Conservation (phyloP, 2,888 invertebrate species). For the Falcaria lacertinaria region DNA sequence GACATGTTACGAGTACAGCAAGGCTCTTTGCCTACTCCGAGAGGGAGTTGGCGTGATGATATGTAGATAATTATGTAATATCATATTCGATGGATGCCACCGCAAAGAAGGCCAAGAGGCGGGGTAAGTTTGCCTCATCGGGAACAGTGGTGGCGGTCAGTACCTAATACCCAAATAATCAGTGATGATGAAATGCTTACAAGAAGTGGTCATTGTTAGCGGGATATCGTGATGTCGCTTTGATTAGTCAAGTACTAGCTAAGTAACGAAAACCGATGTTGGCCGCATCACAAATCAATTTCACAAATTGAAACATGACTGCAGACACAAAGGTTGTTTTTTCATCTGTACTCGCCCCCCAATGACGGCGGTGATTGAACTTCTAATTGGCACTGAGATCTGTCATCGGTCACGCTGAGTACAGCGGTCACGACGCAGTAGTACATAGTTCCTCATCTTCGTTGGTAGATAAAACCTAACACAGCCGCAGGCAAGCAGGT, state of each 20-base stretch:
- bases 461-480: no score
- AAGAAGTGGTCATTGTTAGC: conserved; percentile 29
- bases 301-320: conserved; percentile 65
- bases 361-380: conserved; percentile 64
- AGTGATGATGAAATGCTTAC: conserved; percentile 28
- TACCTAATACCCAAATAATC: conserved; percentile 26
- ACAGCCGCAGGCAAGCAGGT: no score
- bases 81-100: no score
- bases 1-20: no score
- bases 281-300: conserved; percentile 62
- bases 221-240: conserved; percentile 37
- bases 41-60: no score
- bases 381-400: conserved; percentile 60
- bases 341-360: conserved; percentile 32
- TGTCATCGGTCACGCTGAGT: conserved; percentile 46
- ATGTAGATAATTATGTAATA: no score
- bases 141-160: not conserved
- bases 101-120: no score
- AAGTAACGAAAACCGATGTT: conserved; percentile 21
- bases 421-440: conserved; percentile 38
- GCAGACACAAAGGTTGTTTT: conserved; percentile 41
- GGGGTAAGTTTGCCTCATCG: not conserved
- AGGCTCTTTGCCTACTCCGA: no score
- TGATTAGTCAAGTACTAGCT: conserved; percentile 36
- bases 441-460: no score